phyloP scores from a whole-genome alignment of 2,888 invertebrate genomes.

The Cephus nigrinus region DNA sequence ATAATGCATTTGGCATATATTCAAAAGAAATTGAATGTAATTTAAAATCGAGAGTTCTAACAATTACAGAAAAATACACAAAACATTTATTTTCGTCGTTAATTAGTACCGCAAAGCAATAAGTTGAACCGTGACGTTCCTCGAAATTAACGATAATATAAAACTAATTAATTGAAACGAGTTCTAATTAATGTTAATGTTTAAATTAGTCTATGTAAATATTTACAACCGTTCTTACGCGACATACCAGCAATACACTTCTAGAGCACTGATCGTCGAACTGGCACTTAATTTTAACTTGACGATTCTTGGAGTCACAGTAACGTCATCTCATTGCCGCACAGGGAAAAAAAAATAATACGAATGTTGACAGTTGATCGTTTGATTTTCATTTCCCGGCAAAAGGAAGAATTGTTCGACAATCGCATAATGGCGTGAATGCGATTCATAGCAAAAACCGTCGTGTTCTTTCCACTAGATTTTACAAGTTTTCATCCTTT shows the following conservation, averaged over 20 bases:
- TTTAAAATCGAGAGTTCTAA: neutral
- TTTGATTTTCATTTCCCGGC: too few species aligned
- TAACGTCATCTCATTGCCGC: neutral
- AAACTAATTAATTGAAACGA: neutral
- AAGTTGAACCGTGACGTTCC: neutral
- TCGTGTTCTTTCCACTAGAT: too few species aligned
- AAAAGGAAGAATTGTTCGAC: conserved; percentile 26
- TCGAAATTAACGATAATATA: too few species aligned
- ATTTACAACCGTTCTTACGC: neutral
- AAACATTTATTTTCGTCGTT: neutral
- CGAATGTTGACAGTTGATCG: neutral
- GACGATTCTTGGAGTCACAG: conserved; percentile 28
- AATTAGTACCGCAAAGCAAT: neutral
- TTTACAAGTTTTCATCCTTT: too few species aligned
- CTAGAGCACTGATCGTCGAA: conserved; percentile 29
- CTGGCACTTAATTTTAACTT: conserved; percentile 9
- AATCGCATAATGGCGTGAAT: conserved; percentile 15
- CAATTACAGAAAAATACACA: neutral
- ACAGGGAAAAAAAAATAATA: neutral
- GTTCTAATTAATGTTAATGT: neutral
- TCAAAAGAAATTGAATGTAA: neutral
- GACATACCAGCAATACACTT: conserved; percentile 32
- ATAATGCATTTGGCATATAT: neutral
- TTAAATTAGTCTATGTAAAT: neutral
- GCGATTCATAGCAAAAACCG: too few species aligned